Percentiles rank a stretch among this genome's conserved stretches.
phyloP scores from a whole-genome alignment of 2,888 invertebrate genomes.

The Matsumyia berberina region DNA sequence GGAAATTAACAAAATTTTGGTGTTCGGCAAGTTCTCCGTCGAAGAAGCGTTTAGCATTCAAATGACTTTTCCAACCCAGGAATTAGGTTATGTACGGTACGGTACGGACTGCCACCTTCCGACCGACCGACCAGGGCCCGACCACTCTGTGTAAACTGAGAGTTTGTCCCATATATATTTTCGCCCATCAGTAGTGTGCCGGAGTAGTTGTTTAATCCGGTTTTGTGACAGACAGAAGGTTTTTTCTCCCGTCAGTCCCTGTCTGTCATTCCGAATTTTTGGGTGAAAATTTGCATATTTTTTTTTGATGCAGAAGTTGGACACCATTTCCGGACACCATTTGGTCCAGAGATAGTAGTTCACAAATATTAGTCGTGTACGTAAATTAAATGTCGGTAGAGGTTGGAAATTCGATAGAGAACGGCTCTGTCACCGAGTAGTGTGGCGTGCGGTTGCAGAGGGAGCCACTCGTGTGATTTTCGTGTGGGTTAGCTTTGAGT shows the following conservation, averaged over 20 bases:
- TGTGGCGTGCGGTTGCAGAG: not conserved
- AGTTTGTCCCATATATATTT: constrained; percentile 59
- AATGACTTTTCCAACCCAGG: constrained; percentile 65
- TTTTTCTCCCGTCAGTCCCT: constrained; percentile 60
- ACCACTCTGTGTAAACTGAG: not conserved
- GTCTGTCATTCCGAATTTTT: constrained; percentile 70
- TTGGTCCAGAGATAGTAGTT: constrained; percentile 38
- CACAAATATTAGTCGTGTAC: constrained; percentile 65
- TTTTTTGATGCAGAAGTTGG: not conserved
- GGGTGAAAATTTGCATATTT: constrained; percentile 66
- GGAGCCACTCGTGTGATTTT: constrained; percentile 15
- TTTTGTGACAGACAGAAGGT: constrained; percentile 68
- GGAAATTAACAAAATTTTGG: constrained; percentile 76
- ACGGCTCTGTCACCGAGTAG: not conserved
- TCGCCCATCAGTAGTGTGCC: constrained; percentile 16
- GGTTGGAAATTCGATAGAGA: constrained; percentile 24
- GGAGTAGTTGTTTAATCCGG: constrained; percentile 64
- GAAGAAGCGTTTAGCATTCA: constrained; percentile 70
- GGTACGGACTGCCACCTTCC: constrained; percentile 51
- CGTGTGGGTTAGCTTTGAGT: constrained; percentile 34
- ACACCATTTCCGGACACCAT: constrained; percentile 15
- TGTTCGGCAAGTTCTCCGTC: constrained; percentile 58
- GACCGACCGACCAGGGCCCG: constrained; percentile 18
- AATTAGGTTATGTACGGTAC: constrained; percentile 75
- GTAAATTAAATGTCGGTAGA: constrained; percentile 55